These are phyloP conservation scores for Hypotaenidia philippensis DNA, from an alignment of 2,797 vertebrate genomes.

Conservation along the genomic window DNA sequence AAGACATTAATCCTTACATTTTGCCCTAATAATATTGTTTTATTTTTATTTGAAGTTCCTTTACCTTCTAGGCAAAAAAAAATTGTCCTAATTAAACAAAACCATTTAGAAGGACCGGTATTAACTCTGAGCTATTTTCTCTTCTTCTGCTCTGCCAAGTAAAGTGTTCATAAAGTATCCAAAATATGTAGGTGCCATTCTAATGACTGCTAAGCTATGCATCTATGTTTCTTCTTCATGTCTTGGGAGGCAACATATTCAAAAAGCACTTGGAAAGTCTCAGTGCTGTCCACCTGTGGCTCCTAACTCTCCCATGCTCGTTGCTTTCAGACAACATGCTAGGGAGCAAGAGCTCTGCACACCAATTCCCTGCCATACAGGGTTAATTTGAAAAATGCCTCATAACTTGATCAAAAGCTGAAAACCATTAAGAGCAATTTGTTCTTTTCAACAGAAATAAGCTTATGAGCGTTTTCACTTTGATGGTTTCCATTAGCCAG, in stretches of 20 bases:
- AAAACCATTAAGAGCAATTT: conserved; percentile 62
- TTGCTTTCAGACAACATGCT: neutral
- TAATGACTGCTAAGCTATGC: neutral
- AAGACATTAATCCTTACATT: neutral
- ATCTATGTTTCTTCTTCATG: neutral
- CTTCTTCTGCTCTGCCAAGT: neutral
- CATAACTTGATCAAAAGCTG: conserved; percentile 58
- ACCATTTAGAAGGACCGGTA: neutral
- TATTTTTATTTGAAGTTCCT: neutral
- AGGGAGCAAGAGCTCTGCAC: neutral
- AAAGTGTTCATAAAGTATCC: neutral
- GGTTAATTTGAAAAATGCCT: conserved; percentile 48
- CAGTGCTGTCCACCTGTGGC: neutral
- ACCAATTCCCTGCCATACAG: neutral
- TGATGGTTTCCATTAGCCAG: conserved; percentile 56
- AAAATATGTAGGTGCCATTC: neutral
- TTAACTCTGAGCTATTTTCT: neutral
- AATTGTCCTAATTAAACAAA: neutral
- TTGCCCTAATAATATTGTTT: neutral
- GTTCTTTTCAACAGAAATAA: conserved; percentile 65
- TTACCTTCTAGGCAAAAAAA: neutral
- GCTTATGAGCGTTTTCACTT: conserved; percentile 29
- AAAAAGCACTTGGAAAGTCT: conserved; percentile 2
- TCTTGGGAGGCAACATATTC: neutral
- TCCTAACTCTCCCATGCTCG: neutral